phyloP scores from a whole-genome alignment of 2,113 vertebrate genomes.

The Mirza zaza region DNA sequence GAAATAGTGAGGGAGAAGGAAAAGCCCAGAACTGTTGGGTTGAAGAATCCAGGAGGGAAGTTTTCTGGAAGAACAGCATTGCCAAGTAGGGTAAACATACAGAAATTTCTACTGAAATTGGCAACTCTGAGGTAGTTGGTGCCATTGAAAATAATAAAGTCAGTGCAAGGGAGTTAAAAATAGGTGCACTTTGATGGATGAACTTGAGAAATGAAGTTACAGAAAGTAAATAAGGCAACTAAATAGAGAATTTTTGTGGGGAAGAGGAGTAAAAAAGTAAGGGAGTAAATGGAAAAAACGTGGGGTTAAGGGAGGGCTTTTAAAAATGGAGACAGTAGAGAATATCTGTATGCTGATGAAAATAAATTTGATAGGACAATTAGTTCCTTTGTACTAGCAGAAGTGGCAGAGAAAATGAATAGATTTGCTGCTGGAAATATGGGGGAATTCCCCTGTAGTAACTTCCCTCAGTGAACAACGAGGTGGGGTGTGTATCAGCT shows the following conservation, averaged over 20 bases:
- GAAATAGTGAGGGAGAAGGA: background rate
- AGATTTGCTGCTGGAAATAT: background rate
- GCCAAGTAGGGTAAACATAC: background rate
- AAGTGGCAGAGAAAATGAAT: background rate
- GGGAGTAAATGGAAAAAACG: background rate
- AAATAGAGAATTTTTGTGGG: background rate
- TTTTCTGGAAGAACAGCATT: background rate
- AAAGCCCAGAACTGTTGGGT: background rate
- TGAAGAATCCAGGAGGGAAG: background rate
- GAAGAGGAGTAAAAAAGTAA: background rate
- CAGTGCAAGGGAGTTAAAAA: background rate
- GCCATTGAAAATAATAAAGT: conserved; percentile 20
- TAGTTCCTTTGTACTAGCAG: background rate
- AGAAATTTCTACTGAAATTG: background rate
- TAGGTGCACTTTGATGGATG: background rate
- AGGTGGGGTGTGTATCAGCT: no score
- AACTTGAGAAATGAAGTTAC: background rate
- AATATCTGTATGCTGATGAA: background rate
- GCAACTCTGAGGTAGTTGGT: background rate
- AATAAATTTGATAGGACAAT: background rate
- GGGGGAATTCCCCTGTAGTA: background rate
- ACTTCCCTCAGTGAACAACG: background rate
- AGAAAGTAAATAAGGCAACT: background rate
- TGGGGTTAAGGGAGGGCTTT: background rate
- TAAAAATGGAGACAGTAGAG: background rate